Percentiles rank a stretch among this genome's conserved stretches.
Conservation (phyloP, 2,113 vertebrate genomes). For the Varanus komodoensis region DNA sequence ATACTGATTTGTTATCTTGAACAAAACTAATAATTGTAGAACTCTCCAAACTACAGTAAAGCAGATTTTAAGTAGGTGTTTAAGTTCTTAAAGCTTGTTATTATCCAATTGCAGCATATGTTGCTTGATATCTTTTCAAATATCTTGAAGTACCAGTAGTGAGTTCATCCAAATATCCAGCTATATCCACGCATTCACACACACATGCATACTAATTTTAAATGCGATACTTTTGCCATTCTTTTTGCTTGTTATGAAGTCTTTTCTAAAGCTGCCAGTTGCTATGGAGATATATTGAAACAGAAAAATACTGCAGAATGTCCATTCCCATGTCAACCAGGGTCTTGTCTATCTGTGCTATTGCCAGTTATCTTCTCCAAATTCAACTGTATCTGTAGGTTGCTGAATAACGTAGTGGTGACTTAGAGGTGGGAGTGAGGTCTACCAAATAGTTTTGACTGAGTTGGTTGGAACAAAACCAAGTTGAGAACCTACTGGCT, state of each 20-base stretch:
- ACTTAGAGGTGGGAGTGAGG: neutral
- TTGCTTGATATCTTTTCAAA: constrained; percentile 44
- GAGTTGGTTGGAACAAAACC: neutral
- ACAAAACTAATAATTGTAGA: constrained; percentile 37
- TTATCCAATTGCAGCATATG: constrained; percentile 59
- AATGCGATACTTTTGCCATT: neutral
- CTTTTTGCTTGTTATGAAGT: neutral
- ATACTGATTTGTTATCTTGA: constrained; percentile 44
- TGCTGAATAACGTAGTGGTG: neutral
- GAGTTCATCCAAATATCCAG: constrained; percentile 48
- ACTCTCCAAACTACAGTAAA: constrained; percentile 29
- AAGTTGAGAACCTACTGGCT: neutral
- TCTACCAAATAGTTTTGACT: neutral
- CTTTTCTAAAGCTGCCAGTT: constrained; percentile 19
- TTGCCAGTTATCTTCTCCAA: neutral
- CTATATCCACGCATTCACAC: neutral
- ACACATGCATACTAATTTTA: neutral
- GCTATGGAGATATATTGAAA: constrained; percentile 10
- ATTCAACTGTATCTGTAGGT: neutral
- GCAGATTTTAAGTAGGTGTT: constrained; percentile 77
- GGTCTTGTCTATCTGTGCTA: neutral
- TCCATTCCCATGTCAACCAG: neutral
- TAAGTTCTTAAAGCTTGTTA: constrained; percentile 59
- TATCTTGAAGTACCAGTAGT: constrained; percentile 37
- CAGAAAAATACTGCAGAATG: constrained; percentile 18